Evolutionary conservation across 1,140 invertebrate species (phyloP).

Genomic region (Mercenaria mercenaria): DNA sequence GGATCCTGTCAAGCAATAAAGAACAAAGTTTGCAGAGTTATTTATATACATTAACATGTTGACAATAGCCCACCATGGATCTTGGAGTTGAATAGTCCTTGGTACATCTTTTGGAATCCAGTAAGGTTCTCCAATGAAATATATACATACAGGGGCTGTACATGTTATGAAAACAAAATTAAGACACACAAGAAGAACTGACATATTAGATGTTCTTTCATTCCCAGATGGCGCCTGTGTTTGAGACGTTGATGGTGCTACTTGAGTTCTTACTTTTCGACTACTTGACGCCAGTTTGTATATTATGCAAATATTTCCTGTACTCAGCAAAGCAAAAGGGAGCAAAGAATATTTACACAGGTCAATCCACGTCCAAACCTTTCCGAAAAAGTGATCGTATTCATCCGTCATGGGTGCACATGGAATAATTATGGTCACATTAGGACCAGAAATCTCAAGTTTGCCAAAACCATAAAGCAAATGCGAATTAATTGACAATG

Average conservation of each 20-base stretch:
- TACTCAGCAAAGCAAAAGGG: slow-evolving; percentile 67
- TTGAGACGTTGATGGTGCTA: not conserved
- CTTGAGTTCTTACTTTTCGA: slow-evolving; percentile 4
- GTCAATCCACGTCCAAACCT: slow-evolving; percentile 76
- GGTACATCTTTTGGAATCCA: slow-evolving; percentile 42
- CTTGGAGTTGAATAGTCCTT: slow-evolving; percentile 4
- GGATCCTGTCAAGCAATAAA: slow-evolving; percentile 77
- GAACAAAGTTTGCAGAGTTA: slow-evolving; percentile 78
- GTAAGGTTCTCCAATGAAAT: slow-evolving; percentile 69
- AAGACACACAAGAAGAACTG: slow-evolving; percentile 63
- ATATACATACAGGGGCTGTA: slow-evolving; percentile 72
- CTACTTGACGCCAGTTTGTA: slow-evolving; percentile 45
- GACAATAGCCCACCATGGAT: slow-evolving; percentile 67
- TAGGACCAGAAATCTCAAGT: not conserved
- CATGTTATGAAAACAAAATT: slow-evolving; percentile 73
- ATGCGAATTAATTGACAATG: slow-evolving; percentile 70
- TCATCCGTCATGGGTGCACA: slow-evolving; percentile 44
- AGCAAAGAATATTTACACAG: slow-evolving; percentile 71
- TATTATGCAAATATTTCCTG: slow-evolving; percentile 73
- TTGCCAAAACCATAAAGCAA: slow-evolving; percentile 67
- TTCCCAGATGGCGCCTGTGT: not conserved
- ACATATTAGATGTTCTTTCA: slow-evolving; percentile 70
- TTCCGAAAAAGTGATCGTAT: slow-evolving; percentile 60
- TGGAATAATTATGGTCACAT: not conserved
- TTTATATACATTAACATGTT: slow-evolving; percentile 75